Conservation (phyloP, 1,140 invertebrate genomes). For the Drosophila guanche region DNA sequence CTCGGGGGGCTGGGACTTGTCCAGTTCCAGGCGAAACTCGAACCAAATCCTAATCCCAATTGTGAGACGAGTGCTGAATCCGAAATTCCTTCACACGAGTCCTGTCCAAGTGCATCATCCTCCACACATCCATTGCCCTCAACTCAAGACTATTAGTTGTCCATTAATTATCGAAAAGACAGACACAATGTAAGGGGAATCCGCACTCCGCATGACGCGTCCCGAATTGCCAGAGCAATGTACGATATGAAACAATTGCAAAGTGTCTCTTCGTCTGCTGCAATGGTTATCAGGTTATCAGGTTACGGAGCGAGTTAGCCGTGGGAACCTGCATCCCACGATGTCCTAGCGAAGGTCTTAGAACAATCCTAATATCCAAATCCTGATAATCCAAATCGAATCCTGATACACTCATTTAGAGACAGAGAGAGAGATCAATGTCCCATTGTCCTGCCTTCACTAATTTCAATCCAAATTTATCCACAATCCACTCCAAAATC, state of each 20-base stretch:
- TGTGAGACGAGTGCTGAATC: slow-evolving; percentile 53
- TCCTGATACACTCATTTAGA: slow-evolving; percentile 43
- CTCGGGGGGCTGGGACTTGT: slow-evolving; percentile 4
- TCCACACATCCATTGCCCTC: slow-evolving; percentile 40
- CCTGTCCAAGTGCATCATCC: slow-evolving; percentile 60
- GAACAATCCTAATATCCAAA: slow-evolving; percentile 58
- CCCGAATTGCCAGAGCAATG: too few species aligned
- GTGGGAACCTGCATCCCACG: slow-evolving; percentile 67
- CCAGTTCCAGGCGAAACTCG: slow-evolving; percentile 18
- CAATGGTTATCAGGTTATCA: slow-evolving; percentile 23
- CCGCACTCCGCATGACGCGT: too few species aligned
- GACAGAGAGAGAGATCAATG: slow-evolving; percentile 20
- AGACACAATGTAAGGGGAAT: slow-evolving; percentile 10
- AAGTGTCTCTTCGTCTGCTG: slow-evolving; percentile 26
- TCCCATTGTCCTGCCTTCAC: slow-evolving; percentile 59
- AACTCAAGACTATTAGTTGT: slow-evolving; percentile 18
- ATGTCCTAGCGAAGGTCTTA: slow-evolving; percentile 62
- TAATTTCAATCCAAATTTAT: slow-evolving; percentile 65
- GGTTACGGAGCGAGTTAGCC: slow-evolving; percentile 20
- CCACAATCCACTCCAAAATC: slow-evolving; percentile 56
- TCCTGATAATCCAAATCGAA: slow-evolving; percentile 58
- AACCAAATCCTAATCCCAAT: slow-evolving; percentile 63
- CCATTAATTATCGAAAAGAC: slow-evolving; percentile 13
- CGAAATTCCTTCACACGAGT: slow-evolving; percentile 51
- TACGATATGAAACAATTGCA: slow-evolving; percentile 15